Evolutionary conservation across 2,797 vertebrate species (phyloP), one percentile per base, ranked within the genome.

Genomic region (Chromis chromis): DNA sequence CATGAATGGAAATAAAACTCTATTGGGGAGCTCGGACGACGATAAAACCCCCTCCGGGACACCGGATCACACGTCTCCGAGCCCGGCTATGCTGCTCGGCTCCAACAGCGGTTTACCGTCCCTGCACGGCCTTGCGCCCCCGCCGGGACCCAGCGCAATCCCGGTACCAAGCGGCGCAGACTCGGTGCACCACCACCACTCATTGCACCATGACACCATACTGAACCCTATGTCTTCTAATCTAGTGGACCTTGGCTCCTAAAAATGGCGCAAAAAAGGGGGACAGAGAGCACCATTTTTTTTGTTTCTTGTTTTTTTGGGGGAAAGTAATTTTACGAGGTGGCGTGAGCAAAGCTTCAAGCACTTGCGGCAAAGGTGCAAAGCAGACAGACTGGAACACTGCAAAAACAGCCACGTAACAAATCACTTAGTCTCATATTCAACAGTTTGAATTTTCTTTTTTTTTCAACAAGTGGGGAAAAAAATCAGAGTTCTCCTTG

Each of bases 181-280:
- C 85, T 94, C 96, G 28, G 94, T 98, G 94, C 98, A 98, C 87
- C 97, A 98, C 71, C 98, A 99, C 89, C 98, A 99, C 92, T 93
- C 96, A 77, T 94, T 99, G 94, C 97, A 99, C 93, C 98, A 99
- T 87, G 97, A 99, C 96, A 96, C 96, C 91, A 98, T 99, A 90
- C 97, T 99, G 93, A 99, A 99, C 94, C 95, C 97, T 90, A 99
- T 99, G 98, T 98, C 98, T 60, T 98, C 98, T 84, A 99, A 98
- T 89, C 91, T 99, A 83, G 98, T 99, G 83, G 98, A 99, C 93
- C 95, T 99, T 56, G 98, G 98, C 92, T 99, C 98, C 82, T 99
- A 99, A 95, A 94, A 78, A 58, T 11, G 60, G 56, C 75, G 62
- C 52, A 8, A 19, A 50, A 28, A 59, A 46, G 25, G 14, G 39